Base-by-base conservation (phyloP, 2,797 vertebrate species). In the Novumbra hubbsi region DNA sequence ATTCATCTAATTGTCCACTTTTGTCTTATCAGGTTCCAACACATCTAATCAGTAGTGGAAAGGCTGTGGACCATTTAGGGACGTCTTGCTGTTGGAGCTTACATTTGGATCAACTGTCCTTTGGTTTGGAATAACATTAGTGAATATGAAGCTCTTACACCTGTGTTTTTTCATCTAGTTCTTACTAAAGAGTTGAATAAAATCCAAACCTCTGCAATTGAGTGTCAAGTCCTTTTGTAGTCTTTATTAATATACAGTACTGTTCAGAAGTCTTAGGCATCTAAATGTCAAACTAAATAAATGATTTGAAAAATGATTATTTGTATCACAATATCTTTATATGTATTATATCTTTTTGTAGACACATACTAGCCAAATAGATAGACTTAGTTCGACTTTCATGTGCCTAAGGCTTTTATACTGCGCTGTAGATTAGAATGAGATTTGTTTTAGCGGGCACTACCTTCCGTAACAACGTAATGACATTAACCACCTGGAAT, bases 1-100 rank as follows among this genome's bases (percentile, higher is more conserved):
- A 11, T 14, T 60, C 11, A 24, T 27, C 60, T 3, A 15, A 63
- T 63, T 65, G 30, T 19, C 5, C 0, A 11, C 30, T 16, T 64
- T 65, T 65, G 63, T 65, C 63, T 65, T 65, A 8, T 65, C 63
- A 65, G 63, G 63, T 19, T 65, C 16, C 27, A 65, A 32, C 63
- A 32, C 63, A 64, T 17, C 63, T 64, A 65, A 28, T 32, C 30
- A 65, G 27, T 65, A 65, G 63, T 30, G 63, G 63, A 30, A 34
- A 19, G 30, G 27, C 28, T 34, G 28, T 30, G 30, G 16, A 30
- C 30, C 27, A 7, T 65, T 65, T 65, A 30, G 14, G 63, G 30
- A 65, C 28, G 19, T 34, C 27, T 65, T 34, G 8, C 28, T 34
- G 7, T 11, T 65, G 63, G 16, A 19, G 30, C 30, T 32, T 28